These are phyloP conservation scores for Alsophila aescularia DNA, from an alignment of 2,888 invertebrate genomes.

Conservation along the genomic window DNA sequence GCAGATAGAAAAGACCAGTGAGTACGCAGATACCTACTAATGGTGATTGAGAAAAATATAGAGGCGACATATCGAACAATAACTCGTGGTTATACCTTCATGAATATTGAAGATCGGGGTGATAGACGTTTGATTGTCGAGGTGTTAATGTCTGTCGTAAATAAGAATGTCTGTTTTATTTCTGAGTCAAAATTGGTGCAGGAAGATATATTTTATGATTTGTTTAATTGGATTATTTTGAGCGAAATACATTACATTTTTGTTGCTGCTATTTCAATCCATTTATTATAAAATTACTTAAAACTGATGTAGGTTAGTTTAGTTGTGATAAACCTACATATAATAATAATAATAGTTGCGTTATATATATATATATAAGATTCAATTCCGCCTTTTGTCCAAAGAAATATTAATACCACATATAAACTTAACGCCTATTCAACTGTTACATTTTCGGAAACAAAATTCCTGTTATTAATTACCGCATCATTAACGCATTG, in stretches of 20 bases:
- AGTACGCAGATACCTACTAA: slow-evolving; percentile 80
- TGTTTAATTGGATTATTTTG: slow-evolving; percentile 8
- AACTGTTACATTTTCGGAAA: slow-evolving; percentile 14
- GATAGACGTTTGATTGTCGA: slow-evolving; percentile 74
- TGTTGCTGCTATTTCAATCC: neutral
- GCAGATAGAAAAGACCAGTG: slow-evolving; percentile 64
- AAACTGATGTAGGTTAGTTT: too few species aligned
- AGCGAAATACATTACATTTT: neutral
- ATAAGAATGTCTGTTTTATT: slow-evolving; percentile 50
- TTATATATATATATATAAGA: too few species aligned
- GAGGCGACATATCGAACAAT: slow-evolving; percentile 66
- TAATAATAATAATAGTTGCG: too few species aligned
- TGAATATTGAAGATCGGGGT: slow-evolving; percentile 81
- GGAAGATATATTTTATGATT: slow-evolving; percentile 11
- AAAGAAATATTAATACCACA: neutral
- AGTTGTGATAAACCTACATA: too few species aligned
- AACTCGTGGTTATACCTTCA: slow-evolving; percentile 81
- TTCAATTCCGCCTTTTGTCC: too few species aligned
- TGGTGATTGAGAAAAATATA: slow-evolving; percentile 85
- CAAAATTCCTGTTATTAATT: slow-evolving; percentile 65
- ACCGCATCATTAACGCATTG: slow-evolving; percentile 75
- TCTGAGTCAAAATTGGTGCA: slow-evolving; percentile 40
- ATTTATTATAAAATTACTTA: neutral
- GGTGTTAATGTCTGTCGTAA: slow-evolving; percentile 65
- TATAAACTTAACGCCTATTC: neutral